A percentile compares a stretch with the other conserved stretches of the same genome.
These are phyloP conservation scores for Drosophila sp. DNA, from an alignment of 1,140 invertebrate genomes.

Conservation along the genomic window DNA sequence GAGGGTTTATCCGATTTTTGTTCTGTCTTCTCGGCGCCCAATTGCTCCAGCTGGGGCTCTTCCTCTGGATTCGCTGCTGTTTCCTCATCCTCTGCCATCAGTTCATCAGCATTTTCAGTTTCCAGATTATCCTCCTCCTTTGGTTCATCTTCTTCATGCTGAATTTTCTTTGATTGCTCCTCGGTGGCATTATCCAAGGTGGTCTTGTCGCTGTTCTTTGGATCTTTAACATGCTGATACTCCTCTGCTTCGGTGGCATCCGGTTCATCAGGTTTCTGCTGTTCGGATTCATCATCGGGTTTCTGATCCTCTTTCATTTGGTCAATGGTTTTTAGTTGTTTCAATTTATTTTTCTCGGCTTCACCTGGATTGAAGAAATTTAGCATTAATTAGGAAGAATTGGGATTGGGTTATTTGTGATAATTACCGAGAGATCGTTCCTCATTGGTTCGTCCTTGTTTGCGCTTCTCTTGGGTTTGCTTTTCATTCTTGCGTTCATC, in stretches of 20 bases:
- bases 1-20: constrained; percentile 84
- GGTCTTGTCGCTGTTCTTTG: constrained; percentile 86
- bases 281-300: constrained; percentile 84
- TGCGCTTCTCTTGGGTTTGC: constrained; percentile 72
- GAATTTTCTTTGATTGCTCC: constrained; percentile 91
- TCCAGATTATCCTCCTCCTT: constrained; percentile 85
- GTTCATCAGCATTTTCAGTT: constrained; percentile 84
- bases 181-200: constrained; percentile 89
- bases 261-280: constrained; percentile 81
- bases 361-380: constrained; percentile 69
- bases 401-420: too few species aligned
- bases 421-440: constrained; percentile 85
- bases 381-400: background rate
- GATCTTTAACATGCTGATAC: constrained; percentile 94
- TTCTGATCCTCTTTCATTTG: constrained; percentile 66
- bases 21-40: constrained; percentile 84
- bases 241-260: constrained; percentile 83
- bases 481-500: constrained; percentile 81
- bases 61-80: constrained; percentile 63
- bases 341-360: constrained; percentile 83
- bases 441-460: constrained; percentile 84
- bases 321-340: constrained; percentile 86
- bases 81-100: constrained; percentile 65
- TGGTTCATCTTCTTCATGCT: constrained; percentile 85
- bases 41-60: constrained; percentile 84